Evolutionary conservation across 2,888 invertebrate genomes (phyloP), one percentile per base, ranked within the genome.

Genomic region (Agrochola lota): DNA sequence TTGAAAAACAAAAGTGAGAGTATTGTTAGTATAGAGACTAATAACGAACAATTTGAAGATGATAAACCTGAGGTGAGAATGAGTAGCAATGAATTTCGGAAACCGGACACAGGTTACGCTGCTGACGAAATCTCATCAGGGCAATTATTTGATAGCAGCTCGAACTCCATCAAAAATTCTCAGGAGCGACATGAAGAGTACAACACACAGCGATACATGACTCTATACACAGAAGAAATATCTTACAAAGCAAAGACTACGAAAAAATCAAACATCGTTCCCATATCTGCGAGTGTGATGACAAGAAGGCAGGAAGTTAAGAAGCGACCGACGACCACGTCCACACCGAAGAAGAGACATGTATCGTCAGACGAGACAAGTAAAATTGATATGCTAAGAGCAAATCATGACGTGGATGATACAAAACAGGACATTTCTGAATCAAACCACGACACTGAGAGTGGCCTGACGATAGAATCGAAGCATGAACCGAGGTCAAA

Each of bases 101-200:
- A 63, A 30, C 63, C 17, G 3, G 7, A 4, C 9, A 17, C 0
- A 67, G 26, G 62, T 23, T 15, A 20, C n/a, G 23, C 9, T 0
- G n/a, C 26, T n/a, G 7, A 67, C 0, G 66, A 67, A 26, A 23
- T 55, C 6, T 26, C 26, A 20, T 81, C 74, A 2, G 74, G 26
- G 15, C 30, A 60, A 23, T 74, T 74, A 2, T 46, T 74, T 0
- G 81, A 81, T 8, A 74, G 55, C 40, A 81, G 49, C 12, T 80
- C 78, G 0, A 78, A 74, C 7, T 80, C 81, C 4, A 78, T 81
- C 20, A 74, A 74, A 60, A 15, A n/a, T 0, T 60, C 66, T 12
- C 81, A 67, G 5, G 66, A 81, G 11, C 52, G 35, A 12, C 17
- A 40, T 1, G 0, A 26, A 52, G 0, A 17, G 15, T 60, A 59